phyloP scores from a whole-genome alignment of 2,797 vertebrate species.

The Sorex maritimensis region DNA sequence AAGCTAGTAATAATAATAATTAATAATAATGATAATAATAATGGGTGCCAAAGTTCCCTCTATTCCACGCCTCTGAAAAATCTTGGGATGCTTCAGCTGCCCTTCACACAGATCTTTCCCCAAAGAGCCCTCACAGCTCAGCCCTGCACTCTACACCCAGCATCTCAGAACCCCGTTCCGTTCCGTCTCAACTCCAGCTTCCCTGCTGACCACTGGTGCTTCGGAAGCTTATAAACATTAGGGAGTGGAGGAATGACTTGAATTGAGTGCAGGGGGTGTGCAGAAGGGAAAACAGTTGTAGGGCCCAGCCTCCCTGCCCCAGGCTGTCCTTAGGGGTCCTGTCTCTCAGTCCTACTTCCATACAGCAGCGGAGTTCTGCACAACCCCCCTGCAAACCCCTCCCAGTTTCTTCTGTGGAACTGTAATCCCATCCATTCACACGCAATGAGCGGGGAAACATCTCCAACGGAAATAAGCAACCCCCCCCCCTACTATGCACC shows the following conservation, averaged over 20 bases:
- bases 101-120: background rate
- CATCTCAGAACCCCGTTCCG: background rate
- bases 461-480: conserved; percentile 23
- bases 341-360: background rate
- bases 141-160: background rate
- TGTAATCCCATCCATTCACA: conserved; percentile 32
- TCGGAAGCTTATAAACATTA: background rate
- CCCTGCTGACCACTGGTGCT: background rate
- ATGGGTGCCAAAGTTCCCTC: background rate
- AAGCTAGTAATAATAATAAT: too few species aligned
- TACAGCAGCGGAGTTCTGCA: background rate
- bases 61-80: conserved; percentile 21
- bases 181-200: conserved; percentile 1
- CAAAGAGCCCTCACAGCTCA: background rate
- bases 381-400: too few species aligned
- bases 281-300: background rate
- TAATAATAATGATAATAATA: background rate
- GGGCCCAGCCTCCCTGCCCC: background rate
- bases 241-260: background rate
- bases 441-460: background rate
- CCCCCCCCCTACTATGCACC: background rate
- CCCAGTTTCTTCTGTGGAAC: background rate
- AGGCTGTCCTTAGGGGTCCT: background rate
- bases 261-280: background rate
- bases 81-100: background rate